A percentile compares a stretch with the other conserved stretches of the same genome.
Conservation (phyloP, 2,888 invertebrate genomes). For the Stenoptilia bipunctidactyla region DNA sequence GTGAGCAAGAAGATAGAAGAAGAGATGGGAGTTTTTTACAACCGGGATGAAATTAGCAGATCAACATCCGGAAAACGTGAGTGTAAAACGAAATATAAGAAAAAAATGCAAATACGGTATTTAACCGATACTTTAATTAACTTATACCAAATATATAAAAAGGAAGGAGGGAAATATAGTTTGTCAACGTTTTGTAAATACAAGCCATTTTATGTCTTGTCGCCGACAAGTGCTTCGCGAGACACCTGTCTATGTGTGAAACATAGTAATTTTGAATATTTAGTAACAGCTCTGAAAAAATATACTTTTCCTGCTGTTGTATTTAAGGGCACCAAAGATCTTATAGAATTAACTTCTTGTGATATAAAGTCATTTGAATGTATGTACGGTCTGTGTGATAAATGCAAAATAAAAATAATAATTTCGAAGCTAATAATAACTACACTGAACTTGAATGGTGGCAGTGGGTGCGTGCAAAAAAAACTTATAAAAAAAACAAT, state of each 20-base stretch:
- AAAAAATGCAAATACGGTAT: constrained; percentile 1
- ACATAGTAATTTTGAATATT: constrained; percentile 1
- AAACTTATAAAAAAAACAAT: constrained; percentile 15
- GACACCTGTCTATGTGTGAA: constrained; percentile 3
- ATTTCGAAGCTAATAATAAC: constrained; percentile 4
- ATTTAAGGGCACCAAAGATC: background rate
- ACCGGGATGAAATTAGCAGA: no score
- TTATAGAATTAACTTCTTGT: constrained; percentile 4
- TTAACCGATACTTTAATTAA: constrained; percentile 1
- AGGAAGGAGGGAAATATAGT: constrained; percentile 3
- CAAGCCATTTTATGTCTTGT: no score
- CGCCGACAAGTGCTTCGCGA: background rate
- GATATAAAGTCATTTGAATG: constrained; percentile 6
- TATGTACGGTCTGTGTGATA: constrained; percentile 6
- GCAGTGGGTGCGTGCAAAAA: constrained; percentile 14
- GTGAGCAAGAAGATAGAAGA: no score
- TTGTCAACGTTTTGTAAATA: constrained; percentile 2
- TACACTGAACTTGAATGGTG: constrained; percentile 8
- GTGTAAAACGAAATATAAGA: background rate
- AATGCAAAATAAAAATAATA: constrained; percentile 2
- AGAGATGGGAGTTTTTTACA: no score
- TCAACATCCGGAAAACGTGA: no score
- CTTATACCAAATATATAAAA: constrained; percentile 4
- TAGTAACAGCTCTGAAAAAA: constrained; percentile 1
- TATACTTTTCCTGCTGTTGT: constrained; percentile 1